These are phyloP conservation scores for Lucifuga dentata DNA, from an alignment of 2,113 vertebrate species.

Conservation along the genomic window DNA sequence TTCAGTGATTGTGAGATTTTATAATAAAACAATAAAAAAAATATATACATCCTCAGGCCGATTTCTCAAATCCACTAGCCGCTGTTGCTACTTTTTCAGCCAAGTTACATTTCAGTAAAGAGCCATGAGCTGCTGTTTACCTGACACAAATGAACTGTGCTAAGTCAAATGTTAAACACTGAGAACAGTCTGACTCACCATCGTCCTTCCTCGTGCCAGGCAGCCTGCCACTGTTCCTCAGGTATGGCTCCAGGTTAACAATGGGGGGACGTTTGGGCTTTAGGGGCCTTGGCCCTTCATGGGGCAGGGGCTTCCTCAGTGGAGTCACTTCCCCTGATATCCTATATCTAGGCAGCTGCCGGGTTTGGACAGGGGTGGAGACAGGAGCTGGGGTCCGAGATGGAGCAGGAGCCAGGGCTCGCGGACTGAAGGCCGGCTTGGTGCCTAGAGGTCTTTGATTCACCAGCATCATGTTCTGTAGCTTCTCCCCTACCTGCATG, in stretches of 20 bases:
- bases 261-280: conserved; percentile 84
- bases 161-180: not conserved
- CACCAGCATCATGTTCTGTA: conserved; percentile 73
- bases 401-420: not conserved
- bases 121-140: no score
- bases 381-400: not conserved
- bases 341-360: conserved; percentile 43
- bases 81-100: no score
- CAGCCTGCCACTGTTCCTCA: conserved; percentile 1
- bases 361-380: not conserved
- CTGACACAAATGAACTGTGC: no score
- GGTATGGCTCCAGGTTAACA: conserved; percentile 78
- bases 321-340: conserved; percentile 69
- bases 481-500: conserved; percentile 69
- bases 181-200: conserved; percentile 54
- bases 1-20: no score
- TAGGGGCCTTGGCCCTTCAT: conserved; percentile 59
- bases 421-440: not conserved
- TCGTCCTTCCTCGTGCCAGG: conserved; percentile 5
- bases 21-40: no score
- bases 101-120: no score
- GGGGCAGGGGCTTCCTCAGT: conserved; percentile 79
- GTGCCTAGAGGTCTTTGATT: conserved; percentile 36
- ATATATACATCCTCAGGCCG: no score
- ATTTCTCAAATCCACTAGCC: no score